Evolutionary conservation across 1,140 invertebrate genomes (phyloP), one percentile per base, ranked within the genome.

Genomic region (Telenomus remus): DNA sequence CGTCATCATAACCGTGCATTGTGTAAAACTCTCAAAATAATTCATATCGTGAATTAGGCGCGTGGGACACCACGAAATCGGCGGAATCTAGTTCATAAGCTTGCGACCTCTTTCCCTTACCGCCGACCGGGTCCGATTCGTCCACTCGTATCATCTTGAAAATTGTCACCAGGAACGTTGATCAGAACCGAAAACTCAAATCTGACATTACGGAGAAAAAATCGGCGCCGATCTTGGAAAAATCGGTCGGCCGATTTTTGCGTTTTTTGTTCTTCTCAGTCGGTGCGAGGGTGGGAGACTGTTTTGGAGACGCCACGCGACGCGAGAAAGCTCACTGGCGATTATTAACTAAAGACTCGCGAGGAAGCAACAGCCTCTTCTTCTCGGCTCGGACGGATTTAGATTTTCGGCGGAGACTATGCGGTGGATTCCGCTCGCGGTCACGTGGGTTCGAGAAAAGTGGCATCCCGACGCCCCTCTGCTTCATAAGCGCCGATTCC

Each of bases 111-210:
- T 68, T 75, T 78, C 44, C 53, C 91, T 94, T 91, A 95, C 94
- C 94, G 88, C 94, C 94, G 77, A 95, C 91, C 72, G 94, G 94
- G 86, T 95, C 94, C 77, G 91, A 92, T 84, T 95, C 94, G 88
- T 95, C 94, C 50, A 95, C 94, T 83, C 93, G 92, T 86, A 95
- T 95, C 94, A 95, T 95, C 39, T 76, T 82, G n/a, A n/a, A n/a
- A n/a, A n/a, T n/a, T 27, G 12, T 44, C 42, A 46, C 33, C 47
- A 1, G 9, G n/a, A 39, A 2, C 8, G 13, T 14, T 39, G 3
- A 39, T 7, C 43, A 44, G 47, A 16, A 44, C 39, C 19, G 16
- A 16, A 49, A 55, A 46, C 37, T 39, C 19, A 6, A 27, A 1
- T 27, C 6, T 27, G 19, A 27, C 19, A 27, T 27, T 3, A 27